Conservation (phyloP, 2,888 invertebrate genomes). For the Mythimna lalbum region DNA sequence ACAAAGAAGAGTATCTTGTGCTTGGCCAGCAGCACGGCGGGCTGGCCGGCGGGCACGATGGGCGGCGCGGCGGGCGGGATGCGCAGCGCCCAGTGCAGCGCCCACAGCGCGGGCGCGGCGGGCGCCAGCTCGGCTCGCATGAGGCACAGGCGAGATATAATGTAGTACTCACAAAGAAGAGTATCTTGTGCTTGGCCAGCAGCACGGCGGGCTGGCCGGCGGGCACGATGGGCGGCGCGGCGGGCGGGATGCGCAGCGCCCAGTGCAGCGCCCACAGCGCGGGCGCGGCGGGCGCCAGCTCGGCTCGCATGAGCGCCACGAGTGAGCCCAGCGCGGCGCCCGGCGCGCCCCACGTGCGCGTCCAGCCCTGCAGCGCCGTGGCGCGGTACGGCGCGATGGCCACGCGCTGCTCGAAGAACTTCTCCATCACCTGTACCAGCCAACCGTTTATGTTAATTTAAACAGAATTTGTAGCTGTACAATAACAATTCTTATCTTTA, state of each 20-base stretch:
- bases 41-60: no score
- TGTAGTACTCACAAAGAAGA: slow-evolving; percentile 95
- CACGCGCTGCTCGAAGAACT: slow-evolving; percentile 97
- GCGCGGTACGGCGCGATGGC: slow-evolving; percentile 98
- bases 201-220: slow-evolving; percentile 97
- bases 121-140: no score
- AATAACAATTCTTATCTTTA: no score
- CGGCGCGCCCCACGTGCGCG: slow-evolving; percentile 95
- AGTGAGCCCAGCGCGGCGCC: slow-evolving; percentile 97
- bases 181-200: slow-evolving; percentile 96
- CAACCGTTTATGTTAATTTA: background rate
- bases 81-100: no score
- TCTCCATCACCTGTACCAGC: slow-evolving; percentile 93
- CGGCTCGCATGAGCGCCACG: slow-evolving; percentile 95
- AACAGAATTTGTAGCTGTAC: background rate
- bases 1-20: no score
- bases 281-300: slow-evolving; percentile 90
- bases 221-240: slow-evolving; percentile 96
- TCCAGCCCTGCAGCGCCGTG: slow-evolving; percentile 96
- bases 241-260: slow-evolving; percentile 97
- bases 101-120: no score
- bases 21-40: no score
- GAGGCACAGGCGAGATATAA: no score
- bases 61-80: no score
- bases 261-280: slow-evolving; percentile 97